These are phyloP conservation scores for Proterorhinus semilunaris DNA, from an alignment of 2,113 vertebrate species.

Conservation along the genomic window DNA sequence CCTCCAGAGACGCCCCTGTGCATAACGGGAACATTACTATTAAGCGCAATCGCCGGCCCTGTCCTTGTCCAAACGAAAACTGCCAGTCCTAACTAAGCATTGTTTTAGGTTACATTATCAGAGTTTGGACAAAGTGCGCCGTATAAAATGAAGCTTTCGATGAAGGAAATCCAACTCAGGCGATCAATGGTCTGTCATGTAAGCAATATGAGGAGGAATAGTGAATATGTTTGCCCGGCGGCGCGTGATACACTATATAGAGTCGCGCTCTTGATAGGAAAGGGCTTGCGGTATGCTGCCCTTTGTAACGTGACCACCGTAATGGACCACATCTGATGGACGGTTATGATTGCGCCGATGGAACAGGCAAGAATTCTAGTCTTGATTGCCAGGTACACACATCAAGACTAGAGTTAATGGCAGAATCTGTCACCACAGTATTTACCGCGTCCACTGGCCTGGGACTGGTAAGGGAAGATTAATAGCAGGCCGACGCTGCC, in stretches of 20 bases:
- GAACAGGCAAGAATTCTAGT: conserved; percentile 46
- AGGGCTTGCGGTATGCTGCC: conserved; percentile 30
- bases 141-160: conserved; percentile 32
- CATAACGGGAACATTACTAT: conserved; percentile 65
- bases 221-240: conserved; percentile 43
- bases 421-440: conserved; percentile 49
- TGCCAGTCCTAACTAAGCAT: conserved; percentile 34
- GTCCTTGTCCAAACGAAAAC: conserved; percentile 58
- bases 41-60: conserved; percentile 45
- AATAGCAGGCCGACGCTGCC: conserved; percentile 48
- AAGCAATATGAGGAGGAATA: conserved; percentile 57
- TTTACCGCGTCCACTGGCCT: conserved; percentile 30
- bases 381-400: conserved; percentile 41
- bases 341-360: conserved; percentile 54
- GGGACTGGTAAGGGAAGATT: conserved; percentile 57
- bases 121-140: conserved; percentile 7
- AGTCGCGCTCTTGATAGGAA: conserved; percentile 40
- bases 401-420: conserved; percentile 45
- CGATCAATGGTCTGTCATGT: conserved; percentile 64
- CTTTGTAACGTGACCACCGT: conserved; percentile 55
- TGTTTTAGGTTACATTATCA: conserved; percentile 47
- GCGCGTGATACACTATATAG: conserved; percentile 39
- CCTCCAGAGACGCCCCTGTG: conserved; percentile 62
- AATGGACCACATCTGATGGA: conserved; percentile 58
- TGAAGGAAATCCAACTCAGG: conserved; percentile 40